Base-by-base conservation (phyloP, 2,888 invertebrate species). In the Amaurobius ferox region DNA sequence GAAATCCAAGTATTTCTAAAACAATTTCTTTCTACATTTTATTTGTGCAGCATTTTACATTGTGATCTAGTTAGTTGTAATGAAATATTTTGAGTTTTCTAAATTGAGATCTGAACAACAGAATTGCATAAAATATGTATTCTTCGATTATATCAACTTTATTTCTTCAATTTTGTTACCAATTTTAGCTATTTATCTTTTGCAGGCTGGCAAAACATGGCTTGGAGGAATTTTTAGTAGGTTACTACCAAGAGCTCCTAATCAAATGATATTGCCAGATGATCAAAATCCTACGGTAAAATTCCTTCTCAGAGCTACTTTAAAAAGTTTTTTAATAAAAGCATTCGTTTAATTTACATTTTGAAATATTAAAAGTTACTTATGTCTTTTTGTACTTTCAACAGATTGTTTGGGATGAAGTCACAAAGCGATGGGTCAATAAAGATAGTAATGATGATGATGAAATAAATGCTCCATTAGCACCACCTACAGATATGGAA, bases 151-250 rank as follows among this genome's bases (percentile, higher is more conserved):
- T 39, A 13, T 9, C n/a, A n/a, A n/a, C n/a, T 39, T 39, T 39
- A 9, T 39, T 39, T 7, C 7, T 39, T 61, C 7, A 61, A 13
- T 61, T 16, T 61, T 0, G 0, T n/a, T 40, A 39, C 23, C 44
- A 13, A 48, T 16, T 32, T 28, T 2, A 44, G 30, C 26, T 26
- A 39, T 40, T 19, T 23, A 40, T 35, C 35, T 35, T 19, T 40
- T 71, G 30, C 55, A 80, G 83, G 88, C 89, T 81, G 90, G 90
- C 44, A 89, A 89, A 70, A 90, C 96, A 79, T 97, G 97, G 96
- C 95, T 97, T 90, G 96, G 96, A 88, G 96, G 96, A 72, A 93
- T 97, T 90, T 95, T 96, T 93, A 95, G 94, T 91, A 96, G 96
- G 92, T 93, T 97, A 85, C 93, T 95, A 26, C 93, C 95, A 76